phyloP scores from a whole-genome alignment of 2,888 invertebrate species.

The Pedicia rivosa region DNA sequence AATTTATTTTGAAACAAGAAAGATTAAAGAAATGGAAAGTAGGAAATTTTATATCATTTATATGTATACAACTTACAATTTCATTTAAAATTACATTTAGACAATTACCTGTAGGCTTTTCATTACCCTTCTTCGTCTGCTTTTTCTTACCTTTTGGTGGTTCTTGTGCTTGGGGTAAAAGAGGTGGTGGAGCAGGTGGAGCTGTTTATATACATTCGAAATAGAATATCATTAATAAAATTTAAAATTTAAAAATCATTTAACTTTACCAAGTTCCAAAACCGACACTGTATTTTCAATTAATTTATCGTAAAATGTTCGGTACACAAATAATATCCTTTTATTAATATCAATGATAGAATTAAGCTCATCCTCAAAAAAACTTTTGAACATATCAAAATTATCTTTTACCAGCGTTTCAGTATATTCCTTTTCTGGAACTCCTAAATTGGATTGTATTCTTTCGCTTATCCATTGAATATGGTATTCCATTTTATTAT shows the following conservation, averaged over 20 bases:
- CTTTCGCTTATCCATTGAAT: too few relatives aligned
- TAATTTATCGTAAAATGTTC: slow-evolving; percentile 52
- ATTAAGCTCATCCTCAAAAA: slow-evolving; percentile 36
- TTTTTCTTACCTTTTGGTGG: neutral
- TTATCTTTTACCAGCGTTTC: slow-evolving; percentile 28
- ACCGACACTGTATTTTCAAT: slow-evolving; percentile 59
- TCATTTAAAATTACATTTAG: too few relatives aligned
- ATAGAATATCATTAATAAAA: neutral
- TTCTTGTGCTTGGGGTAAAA: neutral
- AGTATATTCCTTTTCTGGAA: slow-evolving; percentile 24
- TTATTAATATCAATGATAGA: slow-evolving; percentile 35
- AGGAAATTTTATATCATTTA: too few relatives aligned
- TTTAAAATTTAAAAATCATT: neutral
- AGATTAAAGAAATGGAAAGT: too few relatives aligned
- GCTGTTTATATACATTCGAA: neutral
- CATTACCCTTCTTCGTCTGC: neutral
- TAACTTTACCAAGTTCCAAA: slow-evolving; percentile 50
- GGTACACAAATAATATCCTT: slow-evolving; percentile 47
- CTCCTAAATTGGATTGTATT: too few relatives aligned
- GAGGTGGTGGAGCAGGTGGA: neutral
- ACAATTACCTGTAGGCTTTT: neutral
- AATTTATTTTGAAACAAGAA: too few relatives aligned
- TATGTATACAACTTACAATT: too few relatives aligned
- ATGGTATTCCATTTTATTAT: too few relatives aligned
- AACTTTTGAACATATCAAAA: slow-evolving; percentile 35